A percentile compares a stretch with the other conserved stretches of the same genome.
These are phyloP conservation scores for Passerculus sandwichensis DNA, from an alignment of 2,797 vertebrate species.

Conservation along the genomic window DNA sequence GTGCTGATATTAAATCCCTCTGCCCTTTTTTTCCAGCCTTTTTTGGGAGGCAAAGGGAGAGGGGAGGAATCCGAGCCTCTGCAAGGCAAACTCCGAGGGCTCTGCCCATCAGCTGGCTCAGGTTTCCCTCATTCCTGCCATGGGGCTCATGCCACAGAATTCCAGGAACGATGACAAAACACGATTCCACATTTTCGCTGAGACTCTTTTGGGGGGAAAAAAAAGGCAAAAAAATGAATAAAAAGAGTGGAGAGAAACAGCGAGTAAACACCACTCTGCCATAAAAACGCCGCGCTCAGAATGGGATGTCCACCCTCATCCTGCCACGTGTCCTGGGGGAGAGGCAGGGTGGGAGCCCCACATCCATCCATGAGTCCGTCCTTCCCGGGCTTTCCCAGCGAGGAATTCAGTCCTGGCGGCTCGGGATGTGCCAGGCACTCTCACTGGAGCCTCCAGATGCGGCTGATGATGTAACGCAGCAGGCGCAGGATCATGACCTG, in stretches of 20 bases:
- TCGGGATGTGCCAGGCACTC: neutral
- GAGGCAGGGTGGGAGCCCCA: neutral
- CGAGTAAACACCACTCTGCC: conserved; percentile 59
- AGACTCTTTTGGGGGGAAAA: neutral
- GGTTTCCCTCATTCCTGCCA: neutral
- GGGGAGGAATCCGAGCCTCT: conserved; percentile 12
- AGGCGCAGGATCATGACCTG: conserved; percentile 76
- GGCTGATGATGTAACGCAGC: conserved; percentile 75
- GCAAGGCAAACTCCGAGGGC: conserved; percentile 66
- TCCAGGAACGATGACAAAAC: conserved; percentile 48
- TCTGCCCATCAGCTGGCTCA: conserved; percentile 71
- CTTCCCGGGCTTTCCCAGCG: neutral
- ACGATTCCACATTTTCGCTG: conserved; percentile 5
- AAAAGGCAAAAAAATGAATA: neutral
- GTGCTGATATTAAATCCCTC: conserved; percentile 19
- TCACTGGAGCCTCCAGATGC: conserved; percentile 81
- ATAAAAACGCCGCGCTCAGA: neutral
- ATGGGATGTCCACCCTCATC: neutral
- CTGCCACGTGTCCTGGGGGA: neutral
- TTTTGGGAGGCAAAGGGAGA: neutral
- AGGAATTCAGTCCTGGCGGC: neutral
- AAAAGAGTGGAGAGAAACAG: conserved; percentile 19
- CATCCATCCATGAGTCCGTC: neutral
- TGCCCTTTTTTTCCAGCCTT: conserved; percentile 28
- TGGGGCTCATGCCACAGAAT: neutral